Evolutionary conservation across 2,888 invertebrate species (phyloP).

Genomic region (Orthosia gracilis): DNA sequence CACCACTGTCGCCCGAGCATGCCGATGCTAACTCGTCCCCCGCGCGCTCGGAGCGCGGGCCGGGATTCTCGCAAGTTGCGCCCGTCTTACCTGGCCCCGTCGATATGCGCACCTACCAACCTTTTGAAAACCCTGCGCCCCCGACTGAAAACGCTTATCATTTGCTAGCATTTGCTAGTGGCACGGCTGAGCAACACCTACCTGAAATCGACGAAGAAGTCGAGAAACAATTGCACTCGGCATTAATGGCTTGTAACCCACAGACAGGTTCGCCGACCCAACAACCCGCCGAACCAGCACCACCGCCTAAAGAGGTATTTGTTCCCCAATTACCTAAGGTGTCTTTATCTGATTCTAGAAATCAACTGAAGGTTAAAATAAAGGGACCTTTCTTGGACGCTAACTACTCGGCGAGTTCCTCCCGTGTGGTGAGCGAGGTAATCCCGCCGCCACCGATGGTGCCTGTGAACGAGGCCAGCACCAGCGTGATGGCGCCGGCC

Average conservation of each 20-base stretch:
- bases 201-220: constrained; percentile 95
- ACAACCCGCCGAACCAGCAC: constrained; percentile 66
- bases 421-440: constrained; percentile 84
- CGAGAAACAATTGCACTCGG: constrained; percentile 94
- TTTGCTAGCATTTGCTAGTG: constrained; percentile 93
- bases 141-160: constrained; percentile 92
- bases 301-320: constrained; percentile 75
- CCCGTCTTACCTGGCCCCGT: constrained; percentile 96
- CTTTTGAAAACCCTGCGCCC: constrained; percentile 91
- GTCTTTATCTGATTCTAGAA: constrained; percentile 95
- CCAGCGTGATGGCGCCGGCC: constrained; percentile 82
- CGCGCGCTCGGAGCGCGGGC: constrained; percentile 70
- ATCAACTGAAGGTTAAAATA: constrained; percentile 97
- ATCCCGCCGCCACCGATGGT: constrained; percentile 86
- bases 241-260: constrained; percentile 91
- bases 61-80: constrained; percentile 91
- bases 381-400: constrained; percentile 96
- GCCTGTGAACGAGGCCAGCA: constrained; percentile 80
- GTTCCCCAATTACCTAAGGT: constrained; percentile 92
- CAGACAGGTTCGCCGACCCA: constrained; percentile 74
- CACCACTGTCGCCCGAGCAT: constrained; percentile 85
- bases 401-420: constrained; percentile 93
- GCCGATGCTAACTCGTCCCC: constrained; percentile 71
- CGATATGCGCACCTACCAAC: constrained; percentile 96
- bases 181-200: constrained; percentile 93